Evolutionary conservation across 2,113 vertebrate genomes (phyloP), one percentile per base, ranked within the genome.

Genomic region (Pelvicachromis taeniatus): DNA sequence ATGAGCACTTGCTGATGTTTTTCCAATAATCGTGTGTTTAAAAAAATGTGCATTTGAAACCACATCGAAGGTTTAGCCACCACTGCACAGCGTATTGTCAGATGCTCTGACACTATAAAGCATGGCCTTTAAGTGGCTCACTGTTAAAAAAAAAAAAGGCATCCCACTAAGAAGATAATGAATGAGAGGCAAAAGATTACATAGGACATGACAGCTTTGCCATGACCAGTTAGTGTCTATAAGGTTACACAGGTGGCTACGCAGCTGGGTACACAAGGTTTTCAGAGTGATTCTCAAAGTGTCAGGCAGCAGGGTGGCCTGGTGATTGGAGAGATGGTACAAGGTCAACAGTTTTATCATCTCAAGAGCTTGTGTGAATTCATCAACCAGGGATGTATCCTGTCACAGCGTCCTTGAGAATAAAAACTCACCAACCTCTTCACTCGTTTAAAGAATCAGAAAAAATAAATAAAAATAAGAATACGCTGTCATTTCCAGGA

Each of bases 321-420:
- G 9, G 78, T 87, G 87, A 93, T 91, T 88, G 81, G 61, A 87
- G 78, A 83, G 45, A 82, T 29, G 6, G 78, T 26, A 48, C 92
- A 92, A 93, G 90, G 91, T 94, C 85, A 89, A 93, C 79, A 80
- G 89, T 90, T 87, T 91, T 84, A 93, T 87, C 90, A 84, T 87
- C 77, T 78, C 83, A 86, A 83, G 53, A 78, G 68, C 86, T 70
- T 68, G 56, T 89, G 61, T 83, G 88, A 87, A 87, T 92, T 90
- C 68, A 91, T 94, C 88, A 91, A 79, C 8, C 73, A 80, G 81
- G 35, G 38, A 53, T 70, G 77, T 29, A 73, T 87, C 79, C 77
- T 87, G 85, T 68, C 87, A 84, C 42, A 29, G 61, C 1, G 82
- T 84, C 89, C 86, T 92, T 89, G 80, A 92, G 83, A 17, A 56